Base-by-base conservation (phyloP, 2,888 invertebrate genomes). In the Hybos culiciformis region DNA sequence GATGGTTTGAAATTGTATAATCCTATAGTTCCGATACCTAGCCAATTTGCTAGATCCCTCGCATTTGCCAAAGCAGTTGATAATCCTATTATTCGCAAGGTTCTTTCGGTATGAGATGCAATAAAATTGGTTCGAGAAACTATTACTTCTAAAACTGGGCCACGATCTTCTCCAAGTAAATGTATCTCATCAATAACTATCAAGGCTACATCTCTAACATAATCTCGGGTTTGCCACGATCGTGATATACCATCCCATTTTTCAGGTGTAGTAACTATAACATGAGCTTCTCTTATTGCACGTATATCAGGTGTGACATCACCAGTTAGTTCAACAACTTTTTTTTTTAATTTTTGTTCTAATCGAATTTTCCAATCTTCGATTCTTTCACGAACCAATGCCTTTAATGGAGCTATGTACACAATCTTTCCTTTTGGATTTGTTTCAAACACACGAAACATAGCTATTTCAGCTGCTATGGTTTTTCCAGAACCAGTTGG, bases 181-280 rank as follows among this genome's bases (percentile, higher is more conserved):
- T 99, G 98, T 55, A 98, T 97, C 70, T 99, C 98, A 62, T 99
- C 98, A 50, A 99, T 96, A 23, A 98, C 81, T 49, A 97, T 85
- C 7, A 97, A 70, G 0, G 85, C 81, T 0, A 97, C 93, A 55
- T 88, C 78, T 44, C 79, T 77, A 0, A 99, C 97, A 58, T 97
- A 99, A 62, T 81, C 83, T 53, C 98, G 75, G 0, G 91, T 94
- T 60, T 96, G 93, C 97, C 97, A 99, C 48, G 91, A 92, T 46
- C 97, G 77, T 67, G 93, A 94, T 57, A 99, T 90, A 42, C 97
- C 97, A 66, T 99, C 98, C 98, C 98, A 99, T 64, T 99, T 99
- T 68, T 99, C 98, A 0, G 98, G 98, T 0, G 98, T 99, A 0
- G 98, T 98, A 1, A 99, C 92, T 52, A 99, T 97, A 1, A 99